phyloP scores from a whole-genome alignment of 2,113 vertebrate genomes.

The Rhinolophus sinicus region DNA sequence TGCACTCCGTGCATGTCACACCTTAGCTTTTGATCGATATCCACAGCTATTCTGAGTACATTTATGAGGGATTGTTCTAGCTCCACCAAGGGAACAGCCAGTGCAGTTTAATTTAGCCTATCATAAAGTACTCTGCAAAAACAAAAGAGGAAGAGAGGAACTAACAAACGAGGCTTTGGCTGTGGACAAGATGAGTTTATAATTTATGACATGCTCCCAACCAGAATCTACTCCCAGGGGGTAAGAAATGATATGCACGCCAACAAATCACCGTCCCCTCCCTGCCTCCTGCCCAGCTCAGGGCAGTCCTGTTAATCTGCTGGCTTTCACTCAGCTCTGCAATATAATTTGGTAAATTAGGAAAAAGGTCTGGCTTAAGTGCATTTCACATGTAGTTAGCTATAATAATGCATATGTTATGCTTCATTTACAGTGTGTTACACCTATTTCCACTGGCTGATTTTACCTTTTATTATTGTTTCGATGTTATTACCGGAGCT shows the following conservation, averaged over 20 bases:
- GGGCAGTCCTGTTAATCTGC: conserved; percentile 42
- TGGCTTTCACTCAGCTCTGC: conserved; percentile 30
- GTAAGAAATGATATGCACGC: not conserved
- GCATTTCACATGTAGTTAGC: conserved; percentile 76
- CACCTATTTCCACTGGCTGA: conserved; percentile 70
- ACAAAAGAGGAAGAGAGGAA: conserved; percentile 30
- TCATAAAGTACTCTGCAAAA: conserved; percentile 49
- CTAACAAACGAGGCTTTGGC: conserved; percentile 28
- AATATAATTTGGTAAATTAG: conserved; percentile 76
- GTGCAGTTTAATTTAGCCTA: conserved; percentile 45
- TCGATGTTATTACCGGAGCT: conserved; percentile 73
- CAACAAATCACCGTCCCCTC: not conserved
- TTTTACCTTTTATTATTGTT: conserved; percentile 78
- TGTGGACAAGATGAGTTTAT: not conserved
- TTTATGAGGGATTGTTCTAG: not conserved
- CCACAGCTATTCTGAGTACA: not conserved
- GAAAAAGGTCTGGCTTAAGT: conserved; percentile 49
- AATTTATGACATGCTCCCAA: not conserved
- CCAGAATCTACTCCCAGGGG: conserved; percentile 36
- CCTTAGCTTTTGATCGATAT: not conserved
- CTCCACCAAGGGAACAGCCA: conserved; percentile 51
- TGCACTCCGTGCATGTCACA: accelerated
- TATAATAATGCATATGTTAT: conserved; percentile 73
- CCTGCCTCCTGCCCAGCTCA: not conserved
- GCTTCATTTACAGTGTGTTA: conserved; percentile 81